Evolutionary conservation across 2,797 vertebrate genomes (phyloP).

Genomic region (Acanthurus leucopareius): DNA sequence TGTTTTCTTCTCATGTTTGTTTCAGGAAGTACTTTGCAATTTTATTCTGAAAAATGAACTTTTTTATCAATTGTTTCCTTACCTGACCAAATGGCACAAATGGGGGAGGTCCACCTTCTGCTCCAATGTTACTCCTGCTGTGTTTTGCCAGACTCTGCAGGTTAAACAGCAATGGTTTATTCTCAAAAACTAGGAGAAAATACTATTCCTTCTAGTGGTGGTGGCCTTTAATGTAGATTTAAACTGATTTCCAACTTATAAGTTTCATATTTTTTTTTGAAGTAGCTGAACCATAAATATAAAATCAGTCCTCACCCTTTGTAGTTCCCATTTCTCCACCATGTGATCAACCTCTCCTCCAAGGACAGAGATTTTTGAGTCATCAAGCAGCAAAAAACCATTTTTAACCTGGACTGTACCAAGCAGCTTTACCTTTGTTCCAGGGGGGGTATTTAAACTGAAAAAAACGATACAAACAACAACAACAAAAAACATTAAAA

Average conservation of each 20-base stretch:
- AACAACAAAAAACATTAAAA: constrained; percentile 1
- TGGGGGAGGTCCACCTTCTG: constrained; percentile 97
- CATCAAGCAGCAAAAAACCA: constrained; percentile 94
- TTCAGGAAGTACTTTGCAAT: not conserved
- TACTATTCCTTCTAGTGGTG: no score
- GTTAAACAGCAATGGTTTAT: constrained; percentile 7
- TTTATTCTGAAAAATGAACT: not conserved
- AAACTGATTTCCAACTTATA: constrained; percentile 27
- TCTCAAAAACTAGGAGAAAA: constrained; percentile 9
- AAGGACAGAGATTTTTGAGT: constrained; percentile 92
- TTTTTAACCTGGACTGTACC: constrained; percentile 93
- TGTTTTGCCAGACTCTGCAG: constrained; percentile 96
- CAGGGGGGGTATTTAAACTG: constrained; percentile 95
- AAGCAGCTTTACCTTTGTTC: constrained; percentile 96
- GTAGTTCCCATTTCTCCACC: constrained; percentile 98
- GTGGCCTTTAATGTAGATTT: constrained; percentile 7
- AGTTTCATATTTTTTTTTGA: constrained; percentile 11
- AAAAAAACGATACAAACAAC: constrained; percentile 50
- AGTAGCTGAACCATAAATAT: constrained; percentile 12
- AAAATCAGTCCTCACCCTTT: constrained; percentile 90
- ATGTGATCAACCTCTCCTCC: constrained; percentile 98
- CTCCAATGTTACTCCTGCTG: constrained; percentile 95
- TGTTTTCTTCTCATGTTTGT: not conserved
- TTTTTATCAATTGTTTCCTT: constrained; percentile 45
- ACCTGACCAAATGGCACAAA: constrained; percentile 99